Evolutionary conservation across 2,888 invertebrate genomes (phyloP).

Genomic region (Hyposoter didymator): DNA sequence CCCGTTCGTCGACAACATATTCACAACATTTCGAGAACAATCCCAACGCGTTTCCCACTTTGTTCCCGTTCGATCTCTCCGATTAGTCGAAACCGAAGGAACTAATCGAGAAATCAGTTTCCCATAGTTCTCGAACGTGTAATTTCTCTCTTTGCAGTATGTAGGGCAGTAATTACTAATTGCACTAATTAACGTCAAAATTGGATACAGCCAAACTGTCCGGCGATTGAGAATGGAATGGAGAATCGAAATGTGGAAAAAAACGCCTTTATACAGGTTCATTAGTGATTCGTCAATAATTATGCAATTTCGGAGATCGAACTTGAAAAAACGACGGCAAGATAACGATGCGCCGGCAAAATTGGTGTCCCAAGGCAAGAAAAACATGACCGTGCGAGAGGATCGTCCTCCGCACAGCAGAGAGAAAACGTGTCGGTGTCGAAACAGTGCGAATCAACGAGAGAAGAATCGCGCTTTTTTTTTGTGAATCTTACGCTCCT

Average conservation of each 20-base stretch:
- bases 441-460: slow-evolving; percentile 54
- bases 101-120: not conserved
- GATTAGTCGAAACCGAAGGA: not conserved
- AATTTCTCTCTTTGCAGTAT: not conserved
- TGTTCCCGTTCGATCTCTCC: not conserved
- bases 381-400: not conserved
- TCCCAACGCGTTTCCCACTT: not conserved
- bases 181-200: not conserved
- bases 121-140: not conserved
- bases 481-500: slow-evolving; percentile 15
- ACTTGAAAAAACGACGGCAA: not conserved
- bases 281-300: not conserved
- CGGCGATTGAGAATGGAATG: not conserved
- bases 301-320: not conserved
- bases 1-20: not conserved
- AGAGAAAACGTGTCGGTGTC: slow-evolving; percentile 39
- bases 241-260: not conserved
- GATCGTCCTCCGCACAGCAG: not conserved
- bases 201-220: not conserved
- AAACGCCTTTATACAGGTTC: not conserved
- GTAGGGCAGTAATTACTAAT: not conserved
- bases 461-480: slow-evolving; percentile 45
- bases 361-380: not conserved
- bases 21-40: not conserved
- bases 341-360: not conserved